Conservation (phyloP, 2,888 invertebrate species). For the Abrostola tripartita region DNA sequence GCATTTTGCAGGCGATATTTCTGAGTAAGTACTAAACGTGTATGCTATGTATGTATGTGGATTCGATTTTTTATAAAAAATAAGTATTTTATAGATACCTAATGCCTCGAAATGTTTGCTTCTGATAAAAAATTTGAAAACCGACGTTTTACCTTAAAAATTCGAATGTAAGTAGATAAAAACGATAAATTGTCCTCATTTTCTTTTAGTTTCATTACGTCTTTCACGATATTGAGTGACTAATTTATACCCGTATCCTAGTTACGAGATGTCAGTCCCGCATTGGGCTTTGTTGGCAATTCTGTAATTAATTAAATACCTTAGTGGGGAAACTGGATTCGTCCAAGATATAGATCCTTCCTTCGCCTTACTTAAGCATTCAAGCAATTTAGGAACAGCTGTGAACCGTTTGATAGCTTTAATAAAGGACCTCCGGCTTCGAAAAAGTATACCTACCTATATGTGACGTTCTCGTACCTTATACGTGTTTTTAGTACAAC, state of each 20-base stretch:
- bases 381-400: constrained; percentile 20
- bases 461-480: constrained; percentile 22
- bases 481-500: background rate
- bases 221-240: constrained; percentile 27
- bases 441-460: background rate
- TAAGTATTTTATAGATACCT: too few relatives aligned
- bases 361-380: constrained; percentile 8
- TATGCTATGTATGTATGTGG: too few relatives aligned
- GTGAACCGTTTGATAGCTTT: constrained; percentile 3
- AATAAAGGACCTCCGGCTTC: background rate
- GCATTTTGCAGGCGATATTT: background rate
- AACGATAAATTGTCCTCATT: background rate
- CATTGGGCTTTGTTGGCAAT: constrained; percentile 50
- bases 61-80: too few relatives aligned
- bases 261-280: constrained; percentile 37
- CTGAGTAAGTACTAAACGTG: background rate
- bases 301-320: constrained; percentile 64
- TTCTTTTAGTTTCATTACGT: constrained; percentile 2
- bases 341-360: constrained; percentile 17
- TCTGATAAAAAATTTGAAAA: background rate
- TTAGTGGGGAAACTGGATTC: constrained; percentile 49
- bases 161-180: background rate
- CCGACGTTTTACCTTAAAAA: background rate
- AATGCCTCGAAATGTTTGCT: background rate
- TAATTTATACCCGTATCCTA: constrained; percentile 32